Evolutionary conservation across 1,140 invertebrate species (phyloP), one percentile per base, ranked within the genome.

Genomic region (Octopus sinensis): DNA sequence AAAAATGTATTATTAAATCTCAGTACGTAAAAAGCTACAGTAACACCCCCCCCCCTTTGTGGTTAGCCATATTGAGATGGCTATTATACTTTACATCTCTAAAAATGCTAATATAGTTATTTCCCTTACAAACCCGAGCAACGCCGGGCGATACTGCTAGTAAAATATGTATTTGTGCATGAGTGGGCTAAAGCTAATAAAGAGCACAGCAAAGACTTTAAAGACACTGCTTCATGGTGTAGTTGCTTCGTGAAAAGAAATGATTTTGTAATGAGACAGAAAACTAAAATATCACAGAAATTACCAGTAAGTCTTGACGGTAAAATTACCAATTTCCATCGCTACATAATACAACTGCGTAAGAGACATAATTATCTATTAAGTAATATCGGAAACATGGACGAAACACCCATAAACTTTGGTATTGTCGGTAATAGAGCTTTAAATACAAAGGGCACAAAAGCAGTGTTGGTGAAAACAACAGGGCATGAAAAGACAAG

Each of bases 221-320:
- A 68, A n/a, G 62, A 9, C 62, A 68, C 62, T 68, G 62, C 62
- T 10, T 68, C 62, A 68, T 68, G 62, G 62, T 68, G 62, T 68
- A 68, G 62, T 68, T n/a, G n/a, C n/a, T 68, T 68, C n/a, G n/a
- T 68, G 62, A n/a, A 68, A 68, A 68, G 62, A n/a, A 68, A 68
- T n/a, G 62, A 68, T 68, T n/a, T 68, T 9, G 62, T 68, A 68
- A 9, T 68, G 62, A 68, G 62, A n/a, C 62, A 68, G 62, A 68
- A 68, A 68, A 68, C 62, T 10, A 68, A 68, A 68, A 68, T 68
- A 10, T 9, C n/a, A 68, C 62, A n/a, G 62, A 68, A 68, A 68
- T 68, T 68, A 68, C 62, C 62, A 68, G 62, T n/a, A 68, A n/a
- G n/a, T 68, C 62, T 68, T 68, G 62, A 68, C n/a, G 9, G 62